Evolutionary conservation across 2,888 invertebrate genomes (phyloP).

Genomic region (Cephus rjabovi): DNA sequence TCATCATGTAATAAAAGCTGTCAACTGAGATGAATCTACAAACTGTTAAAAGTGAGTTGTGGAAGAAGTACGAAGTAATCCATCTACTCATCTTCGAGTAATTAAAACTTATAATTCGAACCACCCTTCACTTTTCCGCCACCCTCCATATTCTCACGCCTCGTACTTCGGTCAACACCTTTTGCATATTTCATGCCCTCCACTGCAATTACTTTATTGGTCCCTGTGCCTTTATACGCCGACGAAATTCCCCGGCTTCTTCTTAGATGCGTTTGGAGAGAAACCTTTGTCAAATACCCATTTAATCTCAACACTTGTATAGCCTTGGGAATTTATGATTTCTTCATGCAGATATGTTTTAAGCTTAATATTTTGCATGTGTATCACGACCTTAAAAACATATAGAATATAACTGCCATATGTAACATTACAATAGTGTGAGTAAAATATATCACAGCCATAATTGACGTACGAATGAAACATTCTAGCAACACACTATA

Average conservation of each 20-base stretch:
- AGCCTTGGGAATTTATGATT: background rate
- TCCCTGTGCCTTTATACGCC: conserved; percentile 39
- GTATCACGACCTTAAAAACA: too few species aligned
- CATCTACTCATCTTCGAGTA: conserved; percentile 59
- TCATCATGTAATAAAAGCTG: conserved; percentile 21
- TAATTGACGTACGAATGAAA: too few species aligned
- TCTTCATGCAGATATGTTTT: too few species aligned
- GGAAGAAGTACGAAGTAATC: conserved; percentile 51
- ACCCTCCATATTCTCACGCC: conserved; percentile 23
- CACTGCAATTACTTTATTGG: conserved; percentile 51
- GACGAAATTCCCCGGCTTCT: background rate
- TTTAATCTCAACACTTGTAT: background rate
- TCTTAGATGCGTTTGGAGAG: background rate
- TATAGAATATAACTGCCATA: too few species aligned
- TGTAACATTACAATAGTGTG: too few species aligned
- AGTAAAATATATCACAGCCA: too few species aligned
- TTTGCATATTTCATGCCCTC: conserved; percentile 53
- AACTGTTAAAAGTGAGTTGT: conserved; percentile 41
- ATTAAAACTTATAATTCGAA: conserved; percentile 62
- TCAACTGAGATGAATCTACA: conserved; percentile 24
- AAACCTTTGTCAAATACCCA: background rate
- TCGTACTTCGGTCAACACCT: conserved; percentile 23
- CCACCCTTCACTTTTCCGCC: conserved; percentile 23
- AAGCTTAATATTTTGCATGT: too few species aligned
- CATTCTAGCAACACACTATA: too few species aligned